Conservation (phyloP, 2,113 vertebrate genomes). For the Embiotoca jacksoni region DNA sequence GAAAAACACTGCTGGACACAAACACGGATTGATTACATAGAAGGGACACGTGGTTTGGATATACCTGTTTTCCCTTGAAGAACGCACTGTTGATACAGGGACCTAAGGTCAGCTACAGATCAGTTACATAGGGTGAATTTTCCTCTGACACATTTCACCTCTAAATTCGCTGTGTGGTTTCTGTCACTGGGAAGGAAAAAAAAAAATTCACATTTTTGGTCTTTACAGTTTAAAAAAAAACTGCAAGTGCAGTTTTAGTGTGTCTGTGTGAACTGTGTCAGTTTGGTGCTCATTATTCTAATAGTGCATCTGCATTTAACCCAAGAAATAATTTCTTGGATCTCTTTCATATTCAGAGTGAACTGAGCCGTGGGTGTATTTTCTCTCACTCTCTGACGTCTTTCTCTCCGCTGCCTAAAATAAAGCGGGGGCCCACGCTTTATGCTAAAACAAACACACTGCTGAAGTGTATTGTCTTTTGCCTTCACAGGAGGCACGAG, state of each 20-base stretch:
- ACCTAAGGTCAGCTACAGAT: too few species aligned
- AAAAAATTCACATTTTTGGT: not conserved
- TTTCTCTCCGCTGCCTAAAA: slow-evolving; percentile 61
- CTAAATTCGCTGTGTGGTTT: not conserved
- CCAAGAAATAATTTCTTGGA: slow-evolving; percentile 29
- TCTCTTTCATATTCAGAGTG: slow-evolving; percentile 24
- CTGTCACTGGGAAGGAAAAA: not conserved
- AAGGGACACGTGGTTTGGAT: too few species aligned
- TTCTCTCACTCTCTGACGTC: slow-evolving; percentile 22
- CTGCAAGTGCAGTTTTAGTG: too few species aligned
- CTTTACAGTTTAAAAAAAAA: not conserved
- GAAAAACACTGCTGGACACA: too few species aligned
- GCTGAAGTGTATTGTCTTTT: slow-evolving; percentile 58
- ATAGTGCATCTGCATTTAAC: slow-evolving; percentile 14
- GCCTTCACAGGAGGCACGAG: slow-evolving; percentile 41
- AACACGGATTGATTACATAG: too few species aligned
- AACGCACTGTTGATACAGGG: too few species aligned
- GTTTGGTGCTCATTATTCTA: not conserved
- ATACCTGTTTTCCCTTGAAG: too few species aligned
- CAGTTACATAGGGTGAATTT: too few species aligned
- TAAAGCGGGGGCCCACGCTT: slow-evolving; percentile 61
- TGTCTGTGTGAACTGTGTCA: not conserved
- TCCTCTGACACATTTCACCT: not conserved
- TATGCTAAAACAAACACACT: slow-evolving; percentile 62
- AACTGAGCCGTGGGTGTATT: slow-evolving; percentile 38